phyloP scores from a whole-genome alignment of 1,140 invertebrate species.

The Bombus ignitus region DNA sequence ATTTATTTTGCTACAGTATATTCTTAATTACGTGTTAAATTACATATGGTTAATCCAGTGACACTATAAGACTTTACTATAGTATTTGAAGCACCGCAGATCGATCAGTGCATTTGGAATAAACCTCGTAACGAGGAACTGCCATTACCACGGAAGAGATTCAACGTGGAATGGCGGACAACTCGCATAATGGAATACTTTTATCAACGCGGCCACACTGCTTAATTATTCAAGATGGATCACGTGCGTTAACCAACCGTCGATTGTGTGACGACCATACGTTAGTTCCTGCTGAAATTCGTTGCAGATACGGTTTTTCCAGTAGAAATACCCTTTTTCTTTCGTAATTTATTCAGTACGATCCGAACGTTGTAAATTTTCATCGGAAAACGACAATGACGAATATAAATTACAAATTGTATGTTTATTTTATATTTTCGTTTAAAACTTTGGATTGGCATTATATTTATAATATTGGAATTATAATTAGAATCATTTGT shows the following conservation, averaged over 20 bases:
- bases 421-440: not conserved
- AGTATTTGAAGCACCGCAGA: conserved; percentile 22
- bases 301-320: conserved; percentile 40
- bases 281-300: conserved; percentile 46
- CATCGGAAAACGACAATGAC: not conserved
- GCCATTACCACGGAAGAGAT: conserved; percentile 70
- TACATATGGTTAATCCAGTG: too few species aligned
- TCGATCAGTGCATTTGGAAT: conserved; percentile 57
- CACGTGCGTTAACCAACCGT: conserved; percentile 58
- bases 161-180: conserved; percentile 60
- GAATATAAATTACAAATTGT: not conserved
- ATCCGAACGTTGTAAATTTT: conserved; percentile 6
- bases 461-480: not conserved
- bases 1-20: too few species aligned
- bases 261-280: conserved; percentile 46
- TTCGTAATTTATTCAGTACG: not conserved
- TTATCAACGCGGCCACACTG: conserved; percentile 68
- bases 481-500: not conserved
- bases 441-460: too few species aligned
- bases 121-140: conserved; percentile 68
- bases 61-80: not conserved
- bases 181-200: conserved; percentile 77
- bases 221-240: conserved; percentile 76
- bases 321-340: conserved; percentile 2
- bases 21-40: too few species aligned